Evolutionary conservation across 2,888 invertebrate genomes (phyloP).

Genomic region (Patella depressa): DNA sequence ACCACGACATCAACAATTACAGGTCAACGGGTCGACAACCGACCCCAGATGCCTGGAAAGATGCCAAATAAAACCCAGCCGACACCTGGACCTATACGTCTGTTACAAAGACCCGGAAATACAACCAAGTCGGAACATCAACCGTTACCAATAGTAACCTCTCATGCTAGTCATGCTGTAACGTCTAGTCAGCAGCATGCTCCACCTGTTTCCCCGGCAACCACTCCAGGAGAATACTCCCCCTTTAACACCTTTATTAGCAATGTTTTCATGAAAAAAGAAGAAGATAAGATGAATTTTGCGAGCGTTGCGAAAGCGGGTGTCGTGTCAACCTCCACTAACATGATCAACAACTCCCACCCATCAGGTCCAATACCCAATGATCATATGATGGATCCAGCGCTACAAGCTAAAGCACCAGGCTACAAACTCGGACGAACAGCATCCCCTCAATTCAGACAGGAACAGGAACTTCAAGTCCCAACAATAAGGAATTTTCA

Average conservation of each 20-base stretch:
- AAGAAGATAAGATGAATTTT: slow-evolving; percentile 77
- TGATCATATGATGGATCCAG: slow-evolving; percentile 51
- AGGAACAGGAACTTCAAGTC: slow-evolving; percentile 75
- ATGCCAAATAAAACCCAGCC: neutral
- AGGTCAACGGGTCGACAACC: slow-evolving; percentile 8
- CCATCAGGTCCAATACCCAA: neutral
- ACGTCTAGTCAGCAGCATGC: slow-evolving; percentile 18
- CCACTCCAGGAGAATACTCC: slow-evolving; percentile 82
- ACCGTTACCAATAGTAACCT: slow-evolving; percentile 59
- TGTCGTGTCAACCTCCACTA: slow-evolving; percentile 66
- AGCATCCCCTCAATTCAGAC: slow-evolving; percentile 37
- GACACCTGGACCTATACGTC: slow-evolving; percentile 22
- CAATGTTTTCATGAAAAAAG: slow-evolving; percentile 63
- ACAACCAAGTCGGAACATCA: slow-evolving; percentile 47
- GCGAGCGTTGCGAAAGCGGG: slow-evolving; percentile 80
- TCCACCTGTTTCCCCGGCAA: slow-evolving; percentile 32
- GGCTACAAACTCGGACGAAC: slow-evolving; percentile 65
- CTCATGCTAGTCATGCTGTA: slow-evolving; percentile 38
- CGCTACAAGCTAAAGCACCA: slow-evolving; percentile 70
- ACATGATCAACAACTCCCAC: slow-evolving; percentile 17
- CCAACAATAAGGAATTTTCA: slow-evolving; percentile 82
- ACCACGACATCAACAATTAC: slow-evolving; percentile 19
- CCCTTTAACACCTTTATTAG: slow-evolving; percentile 83
- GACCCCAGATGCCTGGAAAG: slow-evolving; percentile 10
- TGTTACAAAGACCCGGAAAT: slow-evolving; percentile 30